Evolutionary conservation across 2,113 vertebrate genomes (phyloP), one percentile per base, ranked within the genome.

Genomic region (Rattus norvegicus): DNA sequence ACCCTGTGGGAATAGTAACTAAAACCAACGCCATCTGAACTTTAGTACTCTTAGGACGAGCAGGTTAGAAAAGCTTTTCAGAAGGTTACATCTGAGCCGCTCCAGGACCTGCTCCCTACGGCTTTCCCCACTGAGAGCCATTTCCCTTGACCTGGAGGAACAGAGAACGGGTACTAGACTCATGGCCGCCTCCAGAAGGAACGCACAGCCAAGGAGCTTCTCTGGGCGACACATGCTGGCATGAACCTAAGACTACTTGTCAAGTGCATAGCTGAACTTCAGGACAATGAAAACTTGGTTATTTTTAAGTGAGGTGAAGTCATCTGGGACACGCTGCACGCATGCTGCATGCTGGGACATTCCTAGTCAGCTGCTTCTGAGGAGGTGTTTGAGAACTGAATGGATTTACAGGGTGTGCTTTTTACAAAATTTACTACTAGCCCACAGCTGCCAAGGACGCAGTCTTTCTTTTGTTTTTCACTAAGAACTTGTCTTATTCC

Each of bases 291-390:
- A 87, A 85, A 26, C 49, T 84, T 85, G 89, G 90, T 90, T 92
- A 54, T 90, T 86, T 96, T 92, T 69, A 89, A 96, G 52, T 49
- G 75, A 95, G 28, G 20, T 87, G 93, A 88, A 94, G 76, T 81
- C 91, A 93, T 93, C 73, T 83, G 75, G 47, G 94, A 88, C 70
- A 94, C 73, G 79, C n/a, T 61, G 28, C 19, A 63, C 28, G 17
- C 65, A 79, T 43, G 43, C 43, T 43, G 43, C 43, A 43, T 43
- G 73, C 89, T 88, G 70, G 84, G 80, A 95, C 94, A 67, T 33
- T 17, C 7, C 47, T 88, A 88, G 9, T 47, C 39, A 75, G 69
- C 24, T 96, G 43, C 90, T 93, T 72, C 76, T 91, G 92, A 75
- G 77, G 70, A 96, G 86, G 61, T 24, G 22, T 70, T 54, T 90